Conservation (phyloP, 2,113 vertebrate species). For the Melanerpes formicivorus region DNA sequence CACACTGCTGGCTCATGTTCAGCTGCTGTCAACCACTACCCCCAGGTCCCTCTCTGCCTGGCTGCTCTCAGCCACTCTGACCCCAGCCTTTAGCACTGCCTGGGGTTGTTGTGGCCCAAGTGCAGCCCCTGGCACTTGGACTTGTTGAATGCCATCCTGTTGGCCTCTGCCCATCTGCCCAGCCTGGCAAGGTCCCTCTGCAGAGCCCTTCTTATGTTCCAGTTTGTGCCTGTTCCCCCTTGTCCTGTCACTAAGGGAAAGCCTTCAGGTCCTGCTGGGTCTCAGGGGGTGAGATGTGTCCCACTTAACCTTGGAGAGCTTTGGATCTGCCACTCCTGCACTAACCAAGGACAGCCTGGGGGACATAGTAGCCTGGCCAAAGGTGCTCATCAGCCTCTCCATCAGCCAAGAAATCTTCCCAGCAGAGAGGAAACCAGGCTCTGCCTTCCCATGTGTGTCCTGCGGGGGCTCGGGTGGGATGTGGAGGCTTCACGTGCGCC, state of each 20-base stretch:
- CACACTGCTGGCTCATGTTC: too few species aligned
- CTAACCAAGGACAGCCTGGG: background rate
- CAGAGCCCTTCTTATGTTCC: too few species aligned
- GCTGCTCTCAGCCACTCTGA: too few species aligned
- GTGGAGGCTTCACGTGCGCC: background rate
- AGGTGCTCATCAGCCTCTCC: background rate
- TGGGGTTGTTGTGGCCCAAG: too few species aligned
- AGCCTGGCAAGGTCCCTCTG: too few species aligned
- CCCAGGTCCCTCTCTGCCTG: too few species aligned
- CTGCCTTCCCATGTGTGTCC: background rate
- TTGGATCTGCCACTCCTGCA: background rate
- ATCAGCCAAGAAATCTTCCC: background rate
- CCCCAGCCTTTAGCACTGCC: too few species aligned
- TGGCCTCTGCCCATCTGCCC: too few species aligned
- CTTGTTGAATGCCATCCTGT: too few species aligned
- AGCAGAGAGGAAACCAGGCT: background rate
- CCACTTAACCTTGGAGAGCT: background rate
- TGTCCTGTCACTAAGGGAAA: background rate
- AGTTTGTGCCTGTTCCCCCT: too few species aligned
- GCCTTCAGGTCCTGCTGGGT: background rate
- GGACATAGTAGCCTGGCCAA: background rate
- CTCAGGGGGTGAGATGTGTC: fast-evolving
- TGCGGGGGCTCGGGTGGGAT: fast-evolving
- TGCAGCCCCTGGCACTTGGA: too few species aligned
- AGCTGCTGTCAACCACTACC: too few species aligned